These are phyloP conservation scores for Heliothis subflexa DNA, from an alignment of 1,140 invertebrate species.

Conservation along the genomic window DNA sequence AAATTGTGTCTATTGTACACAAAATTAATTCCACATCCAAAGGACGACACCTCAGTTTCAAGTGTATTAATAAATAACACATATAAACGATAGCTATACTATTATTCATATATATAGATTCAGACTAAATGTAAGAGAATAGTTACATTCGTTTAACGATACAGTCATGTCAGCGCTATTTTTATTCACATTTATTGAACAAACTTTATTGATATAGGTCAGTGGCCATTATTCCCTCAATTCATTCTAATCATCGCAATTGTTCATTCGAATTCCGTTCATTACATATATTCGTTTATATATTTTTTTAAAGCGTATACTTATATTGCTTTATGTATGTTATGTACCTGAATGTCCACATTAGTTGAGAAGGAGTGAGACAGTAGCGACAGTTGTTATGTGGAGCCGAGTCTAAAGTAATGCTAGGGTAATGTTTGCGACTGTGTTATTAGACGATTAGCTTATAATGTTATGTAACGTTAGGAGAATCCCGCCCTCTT, in stretches of 20 bases:
- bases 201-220: constrained; percentile 48
- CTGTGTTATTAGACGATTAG: constrained; percentile 84
- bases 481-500: constrained; percentile 69
- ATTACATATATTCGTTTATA: constrained; percentile 40
- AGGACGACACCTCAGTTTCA: too few species aligned
- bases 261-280: constrained; percentile 28
- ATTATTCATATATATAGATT: too few species aligned
- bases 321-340: constrained; percentile 59
- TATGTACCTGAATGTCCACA: constrained; percentile 76
- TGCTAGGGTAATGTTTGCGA: constrained; percentile 74
- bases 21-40: too few species aligned
- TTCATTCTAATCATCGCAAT: constrained; percentile 55
- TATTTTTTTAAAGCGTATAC: constrained; percentile 29
- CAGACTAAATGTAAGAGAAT: background rate
- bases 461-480: constrained; percentile 74
- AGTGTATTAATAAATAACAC: background rate
- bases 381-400: constrained; percentile 37
- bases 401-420: constrained; percentile 57
- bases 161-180: constrained; percentile 38
- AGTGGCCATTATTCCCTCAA: constrained; percentile 50
- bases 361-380: constrained; percentile 55
- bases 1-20: background rate
- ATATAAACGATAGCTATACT: background rate
- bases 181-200: constrained; percentile 44
- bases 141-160: background rate